These are phyloP conservation scores for Machimus rusticus DNA, from an alignment of 2,888 invertebrate species.

Conservation along the genomic window DNA sequence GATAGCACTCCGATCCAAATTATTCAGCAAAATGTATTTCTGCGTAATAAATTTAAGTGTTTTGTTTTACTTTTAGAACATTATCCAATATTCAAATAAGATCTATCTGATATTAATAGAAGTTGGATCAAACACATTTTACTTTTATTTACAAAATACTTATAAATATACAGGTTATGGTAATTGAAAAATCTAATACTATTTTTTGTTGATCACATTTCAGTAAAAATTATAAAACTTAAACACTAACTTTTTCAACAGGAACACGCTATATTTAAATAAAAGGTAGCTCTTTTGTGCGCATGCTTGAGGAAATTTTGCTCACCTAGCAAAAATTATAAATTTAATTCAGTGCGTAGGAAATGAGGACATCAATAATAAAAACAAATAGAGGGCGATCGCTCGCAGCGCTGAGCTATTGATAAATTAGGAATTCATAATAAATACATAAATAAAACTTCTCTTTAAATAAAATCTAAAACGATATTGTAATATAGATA, in stretches of 20 bases:
- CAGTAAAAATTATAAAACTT: neutral
- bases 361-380: neutral
- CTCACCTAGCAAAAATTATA: neutral
- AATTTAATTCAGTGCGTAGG: neutral
- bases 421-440: neutral
- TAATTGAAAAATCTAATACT: neutral
- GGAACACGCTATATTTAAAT: neutral
- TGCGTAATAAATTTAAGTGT: too few relatives aligned
- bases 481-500: neutral
- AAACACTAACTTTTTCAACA: neutral
- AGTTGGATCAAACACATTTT: neutral
- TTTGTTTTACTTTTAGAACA: too few relatives aligned
- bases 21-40: too few relatives aligned
- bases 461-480: constrained; percentile 2
- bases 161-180: neutral
- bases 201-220: constrained; percentile 22
- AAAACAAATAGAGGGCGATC: neutral
- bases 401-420: neutral
- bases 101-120: too few relatives aligned
- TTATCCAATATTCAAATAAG: too few relatives aligned
- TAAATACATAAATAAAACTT: constrained; percentile 14
- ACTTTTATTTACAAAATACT: constrained; percentile 1
- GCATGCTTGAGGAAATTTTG: neutral
- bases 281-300: neutral
- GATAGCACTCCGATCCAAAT: too few relatives aligned